Evolutionary conservation across 1,140 invertebrate species (phyloP), one percentile per base, ranked within the genome.

Genomic region (Bombus confusus): DNA sequence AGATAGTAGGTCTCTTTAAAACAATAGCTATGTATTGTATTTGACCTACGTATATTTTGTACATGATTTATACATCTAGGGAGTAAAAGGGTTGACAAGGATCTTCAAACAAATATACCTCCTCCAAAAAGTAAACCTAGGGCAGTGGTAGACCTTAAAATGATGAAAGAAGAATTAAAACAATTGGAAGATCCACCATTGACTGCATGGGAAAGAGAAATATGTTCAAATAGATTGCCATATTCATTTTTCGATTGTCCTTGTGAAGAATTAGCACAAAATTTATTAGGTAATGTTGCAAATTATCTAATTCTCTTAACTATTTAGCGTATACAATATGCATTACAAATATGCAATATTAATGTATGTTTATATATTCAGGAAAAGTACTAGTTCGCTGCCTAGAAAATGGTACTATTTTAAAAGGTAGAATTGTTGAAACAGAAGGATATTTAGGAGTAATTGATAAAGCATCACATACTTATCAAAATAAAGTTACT

Each of bases 361-460:
- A 34, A 31, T 57, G 25, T 34, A 59, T 79, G 25, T 52, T 62
- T 66, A 66, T 47, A 28, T 41, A 82, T 87, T 85, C 64, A 95
- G 95, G 95, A 37, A 96, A 97, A 95, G 91, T 96, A 66, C 86
- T 98, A 12, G 96, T 97, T 9, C 94, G 97, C 64, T 93, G 94
- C 89, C 87, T 97, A n/a, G 94, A 95, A 25, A 93, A 96, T 91
- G 95, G 95, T 66, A 93, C 92, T 66, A 93, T 96, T 80, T 90
- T 97, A 39, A 96, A 96, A 92, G 97, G 97, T 52, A 95, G 93
- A 88, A 97, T 98, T 85, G 97, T 98, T 13, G 97, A 98, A 95
- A 98, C 97, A 0, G 98, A 98, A 95, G 96, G 96, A 86, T 98
- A 98, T 93, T 93, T 97, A 18, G 97, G 98, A 41, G 93, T 92